Base-by-base conservation (phyloP, 2,888 invertebrate species). In the Carpatolechia fugitivella region DNA sequence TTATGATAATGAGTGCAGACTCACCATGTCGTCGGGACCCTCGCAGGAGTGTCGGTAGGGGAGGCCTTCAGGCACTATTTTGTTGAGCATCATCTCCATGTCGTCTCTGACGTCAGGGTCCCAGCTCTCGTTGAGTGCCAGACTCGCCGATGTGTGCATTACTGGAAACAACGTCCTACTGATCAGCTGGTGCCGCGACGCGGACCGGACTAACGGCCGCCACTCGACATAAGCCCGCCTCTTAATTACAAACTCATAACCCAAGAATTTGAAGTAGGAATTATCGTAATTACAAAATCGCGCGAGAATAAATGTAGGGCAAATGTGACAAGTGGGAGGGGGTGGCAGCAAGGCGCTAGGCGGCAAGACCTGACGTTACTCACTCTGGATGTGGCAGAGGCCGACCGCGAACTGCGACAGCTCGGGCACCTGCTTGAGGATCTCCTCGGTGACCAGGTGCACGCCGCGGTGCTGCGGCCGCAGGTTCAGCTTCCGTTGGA, bases 41-140 rank as follows among this genome's bases (percentile, higher is more conserved):
- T 99, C 99, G 90, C 98, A 98, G 62, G 97, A 97, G 91, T 99
- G 99, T 88, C 97, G 94, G 88, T 98, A 99, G 74, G 96, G 96
- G 90, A 97, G 93, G 75, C 96, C 97, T 93, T 99, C 98, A 84
- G 98, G 98, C 90, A 99, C 97, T 90, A 99, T 96, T 94, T 97
- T 98, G 91, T 98, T 98, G 88, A 99, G 93, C 97, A 99, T 98
- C 97, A 98, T 98, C 91, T 99, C 98, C 97, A 98, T 98, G 85
- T 99, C 99, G 83, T 97, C 97, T 90, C 98, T 93, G 61, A 98
- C 98, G 89, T 97, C 97, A 64, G 98, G 98, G 91, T 98, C 98
- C 98, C 98, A 98, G 91, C 98, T 98, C 92, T 98, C 98, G 90
- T 98, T 98, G 83, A 98, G 92, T 70, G 98, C 97, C 85, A 99